Evolutionary conservation across 2,113 vertebrate species (phyloP).

Genomic region (Sminthopsis crassicaudata): DNA sequence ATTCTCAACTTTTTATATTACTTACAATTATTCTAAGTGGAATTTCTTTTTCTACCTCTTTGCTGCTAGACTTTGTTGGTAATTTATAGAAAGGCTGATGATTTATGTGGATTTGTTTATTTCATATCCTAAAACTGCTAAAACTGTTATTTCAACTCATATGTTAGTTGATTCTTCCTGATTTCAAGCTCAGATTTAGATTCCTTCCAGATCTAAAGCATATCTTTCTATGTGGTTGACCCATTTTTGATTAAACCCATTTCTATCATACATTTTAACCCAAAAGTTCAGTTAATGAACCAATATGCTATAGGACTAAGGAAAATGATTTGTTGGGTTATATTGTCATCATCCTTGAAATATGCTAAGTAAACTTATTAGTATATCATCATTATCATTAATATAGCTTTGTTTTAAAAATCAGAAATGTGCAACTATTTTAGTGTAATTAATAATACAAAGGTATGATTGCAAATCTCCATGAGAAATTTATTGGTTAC

Average conservation of each 20-base stretch:
- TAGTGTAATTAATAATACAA: constrained; percentile 33
- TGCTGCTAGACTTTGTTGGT: no score
- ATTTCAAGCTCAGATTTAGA: not conserved
- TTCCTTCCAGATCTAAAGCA: not conserved
- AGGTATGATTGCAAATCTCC: constrained; percentile 35
- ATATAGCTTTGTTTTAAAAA: constrained; percentile 52
- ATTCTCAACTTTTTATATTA: no score
- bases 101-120: no score
- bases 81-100: no score
- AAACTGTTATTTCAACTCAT: no score
- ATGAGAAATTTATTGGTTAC: not conserved
- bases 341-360: constrained; percentile 17
- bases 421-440: constrained; percentile 42
- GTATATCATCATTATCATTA: constrained; percentile 40
- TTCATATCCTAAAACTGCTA: no score
- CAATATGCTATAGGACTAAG: not conserved
- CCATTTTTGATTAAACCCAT: not conserved
- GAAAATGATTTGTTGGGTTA: not conserved
- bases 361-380: constrained; percentile 30
- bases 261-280: no score
- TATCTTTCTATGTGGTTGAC: not conserved
- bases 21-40: no score
- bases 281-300: not conserved
- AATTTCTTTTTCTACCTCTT: no score
- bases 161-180: not conserved